phyloP scores from a whole-genome alignment of 2,113 vertebrate genomes.

The Monopterus albus region DNA sequence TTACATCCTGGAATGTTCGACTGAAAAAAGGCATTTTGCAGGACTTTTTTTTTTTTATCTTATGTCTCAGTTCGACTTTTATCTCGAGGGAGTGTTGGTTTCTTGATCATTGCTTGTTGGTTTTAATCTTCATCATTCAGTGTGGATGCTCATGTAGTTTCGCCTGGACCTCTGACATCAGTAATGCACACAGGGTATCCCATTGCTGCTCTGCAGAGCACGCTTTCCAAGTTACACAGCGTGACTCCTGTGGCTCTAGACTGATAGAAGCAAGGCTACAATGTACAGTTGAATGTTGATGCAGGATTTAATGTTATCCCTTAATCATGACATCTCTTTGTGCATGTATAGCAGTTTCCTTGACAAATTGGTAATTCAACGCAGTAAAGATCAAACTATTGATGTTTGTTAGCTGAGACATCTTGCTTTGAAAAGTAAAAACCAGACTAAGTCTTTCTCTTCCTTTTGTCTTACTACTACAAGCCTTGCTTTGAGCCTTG shows the following conservation, averaged over 20 bases:
- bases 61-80: not conserved
- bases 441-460: not conserved
- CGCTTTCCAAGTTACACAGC: conserved; percentile 1
- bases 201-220: conserved; percentile 26
- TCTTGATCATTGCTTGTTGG: not conserved
- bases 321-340: not conserved
- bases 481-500: conserved; percentile 66
- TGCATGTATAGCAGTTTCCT: not conserved
- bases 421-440: conserved; percentile 33
- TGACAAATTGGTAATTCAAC: not conserved
- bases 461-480: conserved; percentile 35
- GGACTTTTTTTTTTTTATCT: not conserved
- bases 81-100: not conserved
- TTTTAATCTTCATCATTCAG: not conserved
- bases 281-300: conserved; percentile 2
- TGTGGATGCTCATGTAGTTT: conserved; percentile 19
- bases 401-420: not conserved
- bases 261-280: not conserved
- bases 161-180: conserved; percentile 37
- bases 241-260: not conserved
- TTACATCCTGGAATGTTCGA: not conserved
- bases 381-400: conserved; percentile 1
- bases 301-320: not conserved
- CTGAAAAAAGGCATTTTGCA: conserved; percentile 1
- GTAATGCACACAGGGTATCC: conserved; percentile 50